phyloP scores from a whole-genome alignment of 2,113 vertebrate species.

The Turnix velox region DNA sequence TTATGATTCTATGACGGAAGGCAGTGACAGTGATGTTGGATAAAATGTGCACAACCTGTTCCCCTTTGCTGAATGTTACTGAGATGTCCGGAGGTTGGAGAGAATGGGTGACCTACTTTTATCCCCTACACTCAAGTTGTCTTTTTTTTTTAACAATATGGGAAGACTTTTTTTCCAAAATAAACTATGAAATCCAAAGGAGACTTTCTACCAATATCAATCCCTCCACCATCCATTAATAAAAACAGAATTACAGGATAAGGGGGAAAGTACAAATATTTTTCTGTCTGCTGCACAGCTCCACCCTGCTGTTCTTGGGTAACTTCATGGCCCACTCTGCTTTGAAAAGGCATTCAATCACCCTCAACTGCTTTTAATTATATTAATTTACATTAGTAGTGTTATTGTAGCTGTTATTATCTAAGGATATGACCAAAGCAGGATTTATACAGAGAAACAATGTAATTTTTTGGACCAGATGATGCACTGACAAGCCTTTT shows the following conservation, averaged over 20 bases:
- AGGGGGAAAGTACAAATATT: not conserved
- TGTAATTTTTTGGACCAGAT: not conserved
- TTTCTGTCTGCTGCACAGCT: not conserved
- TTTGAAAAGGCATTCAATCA: slow-evolving; percentile 3
- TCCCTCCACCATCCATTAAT: not conserved
- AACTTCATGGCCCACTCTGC: not conserved
- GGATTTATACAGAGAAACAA: not conserved
- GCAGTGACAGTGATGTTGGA: not conserved
- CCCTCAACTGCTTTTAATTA: slow-evolving; percentile 44
- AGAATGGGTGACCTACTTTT: slow-evolving; percentile 60
- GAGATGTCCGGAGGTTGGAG: not conserved
- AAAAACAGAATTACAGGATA: not conserved
- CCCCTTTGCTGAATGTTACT: not conserved
- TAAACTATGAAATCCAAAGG: not conserved
- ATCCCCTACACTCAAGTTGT: not conserved
- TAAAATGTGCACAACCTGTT: slow-evolving; percentile 6
- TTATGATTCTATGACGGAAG: too few species aligned
- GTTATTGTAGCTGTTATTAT: slow-evolving; percentile 45
- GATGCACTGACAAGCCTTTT: not conserved
- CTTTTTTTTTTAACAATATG: not conserved
- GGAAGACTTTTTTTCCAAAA: not conserved
- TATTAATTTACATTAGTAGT: slow-evolving; percentile 6
- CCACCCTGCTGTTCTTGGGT: slow-evolving; percentile 30
- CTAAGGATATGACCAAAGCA: slow-evolving; percentile 4
- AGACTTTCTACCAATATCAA: not conserved